Percentiles rank a stretch among this genome's conserved stretches.
phyloP scores from a whole-genome alignment of 2,113 vertebrate species.

The Trogon surrucura region DNA sequence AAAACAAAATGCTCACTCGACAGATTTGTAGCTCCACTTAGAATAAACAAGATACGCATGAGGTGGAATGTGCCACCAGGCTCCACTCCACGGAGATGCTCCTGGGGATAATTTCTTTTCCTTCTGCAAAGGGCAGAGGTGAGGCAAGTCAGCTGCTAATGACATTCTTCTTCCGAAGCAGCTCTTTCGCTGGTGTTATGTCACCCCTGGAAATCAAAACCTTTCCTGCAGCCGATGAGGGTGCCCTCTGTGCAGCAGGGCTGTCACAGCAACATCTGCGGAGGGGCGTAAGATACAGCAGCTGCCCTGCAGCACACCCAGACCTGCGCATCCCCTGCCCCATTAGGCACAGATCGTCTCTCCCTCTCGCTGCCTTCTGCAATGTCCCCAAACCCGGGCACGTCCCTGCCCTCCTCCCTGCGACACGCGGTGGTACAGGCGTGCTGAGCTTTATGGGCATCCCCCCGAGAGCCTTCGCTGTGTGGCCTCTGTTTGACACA shows the following conservation, averaged over 20 bases:
- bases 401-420: accelerated
- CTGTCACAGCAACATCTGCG: background rate
- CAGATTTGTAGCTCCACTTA: constrained; percentile 73
- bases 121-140: constrained; percentile 37
- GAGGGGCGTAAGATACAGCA: accelerated
- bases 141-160: background rate
- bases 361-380: background rate
- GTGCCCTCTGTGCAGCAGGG: background rate
- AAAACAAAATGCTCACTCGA: constrained; percentile 78
- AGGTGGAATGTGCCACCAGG: constrained; percentile 26
- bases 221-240: accelerated
- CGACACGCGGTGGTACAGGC: background rate
- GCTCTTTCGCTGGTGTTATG: background rate
- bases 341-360: background rate
- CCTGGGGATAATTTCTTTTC: constrained; percentile 13
- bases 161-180: background rate
- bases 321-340: accelerated
- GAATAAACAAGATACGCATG: constrained; percentile 58
- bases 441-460: background rate
- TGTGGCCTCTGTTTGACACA: background rate
- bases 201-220: background rate
- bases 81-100: background rate
- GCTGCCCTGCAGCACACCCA: accelerated
- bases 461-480: background rate
- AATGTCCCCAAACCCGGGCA: accelerated